Evolutionary conservation across 2,888 invertebrate species (phyloP).

Genomic region (Brachyopa scutellaris): DNA sequence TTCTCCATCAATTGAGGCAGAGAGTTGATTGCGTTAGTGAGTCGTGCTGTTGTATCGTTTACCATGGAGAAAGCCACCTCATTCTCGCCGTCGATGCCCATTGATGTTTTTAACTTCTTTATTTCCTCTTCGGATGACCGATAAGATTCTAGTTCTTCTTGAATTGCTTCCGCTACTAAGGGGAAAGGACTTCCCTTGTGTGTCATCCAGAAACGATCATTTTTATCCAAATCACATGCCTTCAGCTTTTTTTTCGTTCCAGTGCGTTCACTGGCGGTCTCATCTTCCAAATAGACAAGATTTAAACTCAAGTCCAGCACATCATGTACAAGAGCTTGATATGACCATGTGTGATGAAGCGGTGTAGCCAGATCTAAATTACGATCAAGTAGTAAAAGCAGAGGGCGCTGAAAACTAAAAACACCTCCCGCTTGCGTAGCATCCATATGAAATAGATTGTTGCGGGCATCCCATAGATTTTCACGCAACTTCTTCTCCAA

Average conservation of each 20-base stretch:
- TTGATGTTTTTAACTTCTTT: conserved; percentile 94
- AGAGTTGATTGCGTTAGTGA: conserved; percentile 97
- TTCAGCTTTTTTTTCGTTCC: conserved; percentile 90
- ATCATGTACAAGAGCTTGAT: conserved; percentile 98
- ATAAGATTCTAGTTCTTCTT: conserved; percentile 98
- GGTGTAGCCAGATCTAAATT: conserved; percentile 99
- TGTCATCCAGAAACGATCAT: conserved; percentile 95
- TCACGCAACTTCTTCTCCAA: conserved; percentile 98
- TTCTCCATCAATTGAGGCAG: conserved; percentile 98
- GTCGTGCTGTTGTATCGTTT: conserved; percentile 94
- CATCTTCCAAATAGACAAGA: conserved; percentile 88
- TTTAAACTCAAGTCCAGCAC: conserved; percentile 95
- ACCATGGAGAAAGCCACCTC: conserved; percentile 94
- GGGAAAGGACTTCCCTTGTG: conserved; percentile 98
- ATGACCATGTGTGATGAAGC: conserved; percentile 99
- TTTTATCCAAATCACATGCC: conserved; percentile 94
- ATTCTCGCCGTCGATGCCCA: conserved; percentile 95
- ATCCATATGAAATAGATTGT: conserved; percentile 96
- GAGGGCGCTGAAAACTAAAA: conserved; percentile 95
- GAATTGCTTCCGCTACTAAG: conserved; percentile 98
- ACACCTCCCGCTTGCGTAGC: conserved; percentile 88
- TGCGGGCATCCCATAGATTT: conserved; percentile 97
- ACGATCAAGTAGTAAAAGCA: conserved; percentile 95
- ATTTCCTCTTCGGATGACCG: conserved; percentile 97
- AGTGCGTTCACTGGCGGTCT: conserved; percentile 81